Evolutionary conservation across 2,888 invertebrate species (phyloP).

Genomic region (Therioaphis trifolii): DNA sequence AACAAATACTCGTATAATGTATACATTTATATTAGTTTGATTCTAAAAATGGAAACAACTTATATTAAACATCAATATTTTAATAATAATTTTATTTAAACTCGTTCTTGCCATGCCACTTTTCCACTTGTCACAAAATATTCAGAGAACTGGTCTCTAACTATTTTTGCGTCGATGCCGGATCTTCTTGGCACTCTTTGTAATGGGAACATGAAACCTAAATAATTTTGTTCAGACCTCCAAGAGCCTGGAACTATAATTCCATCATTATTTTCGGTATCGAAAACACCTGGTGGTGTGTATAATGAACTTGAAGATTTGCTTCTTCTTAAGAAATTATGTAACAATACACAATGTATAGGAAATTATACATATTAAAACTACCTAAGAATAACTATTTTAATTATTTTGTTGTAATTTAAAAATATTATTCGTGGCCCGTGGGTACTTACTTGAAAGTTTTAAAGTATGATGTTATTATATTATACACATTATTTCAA

Average conservation of each 20-base stretch:
- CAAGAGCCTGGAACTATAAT: background rate
- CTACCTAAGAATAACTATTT: no score
- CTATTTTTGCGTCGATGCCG: background rate
- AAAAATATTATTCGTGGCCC: no score
- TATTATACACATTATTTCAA: no score
- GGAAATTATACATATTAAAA: no score
- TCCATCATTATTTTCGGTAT: conserved; percentile 28
- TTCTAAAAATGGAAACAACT: no score
- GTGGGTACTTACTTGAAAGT: no score
- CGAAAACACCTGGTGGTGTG: background rate
- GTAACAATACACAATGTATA: background rate
- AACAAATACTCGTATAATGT: no score
- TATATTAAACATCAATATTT: no score
- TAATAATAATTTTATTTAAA: no score
- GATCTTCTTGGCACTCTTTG: background rate
- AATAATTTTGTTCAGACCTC: background rate
- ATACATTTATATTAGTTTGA: no score
- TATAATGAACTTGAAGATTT: background rate
- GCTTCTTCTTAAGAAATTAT: conserved; percentile 8
- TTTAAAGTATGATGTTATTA: no score
- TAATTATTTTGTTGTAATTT: no score
- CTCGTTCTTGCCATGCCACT: background rate
- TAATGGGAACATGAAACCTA: background rate
- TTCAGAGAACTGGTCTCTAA: background rate
- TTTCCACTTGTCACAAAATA: background rate